Base-by-base conservation (phyloP, 1,140 invertebrate species). In the Drosophila subobscura region DNA sequence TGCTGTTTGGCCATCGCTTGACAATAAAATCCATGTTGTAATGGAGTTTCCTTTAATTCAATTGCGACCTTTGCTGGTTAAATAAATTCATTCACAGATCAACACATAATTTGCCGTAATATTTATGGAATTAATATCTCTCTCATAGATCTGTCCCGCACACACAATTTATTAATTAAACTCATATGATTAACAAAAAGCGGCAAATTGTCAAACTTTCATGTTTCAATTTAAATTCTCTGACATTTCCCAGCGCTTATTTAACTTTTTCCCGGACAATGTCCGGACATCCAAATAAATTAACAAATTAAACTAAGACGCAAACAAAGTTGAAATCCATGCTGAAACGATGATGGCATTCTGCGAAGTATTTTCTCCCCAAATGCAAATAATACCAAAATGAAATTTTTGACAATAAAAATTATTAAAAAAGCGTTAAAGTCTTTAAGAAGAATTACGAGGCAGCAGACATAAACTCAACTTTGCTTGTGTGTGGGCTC, bases 371-470 rank as follows among this genome's bases (percentile, higher is more conserved):
- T 25, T 41, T 25, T 20, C 75, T 72, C 68, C 56, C 42, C 54
- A 51, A 76, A 85, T 60, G 57, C 70, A 60, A 63, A 61, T 53
- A 61, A 54, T 25, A 16, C 44, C 47, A 37, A 55, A 64, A 51
- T 51, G 47, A 33, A 44, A 74, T 56, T 77, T 55, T 68, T 52
- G 72, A 68, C 77, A 84, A 79, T 84, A 84, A 84, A 76, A 77
- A 85, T 84, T 80, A 85, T 86, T 77, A 81, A 86, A 86, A 81
- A 77, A 66, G 64, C 81, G 73, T 86, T 88, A 81, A 86, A 77
- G 77, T 85, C 73, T 77, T 85, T 85, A 74, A 72, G 75, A 72
- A 51, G 64, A 80, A 86, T 84, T 77, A 77, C 77, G 81, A 53
- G 64, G 58, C 41, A 45, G 75, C 57, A 61, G 63, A 55, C 67